phyloP scores from a whole-genome alignment of 2,888 invertebrate genomes.

The Lutraria lutraria region DNA sequence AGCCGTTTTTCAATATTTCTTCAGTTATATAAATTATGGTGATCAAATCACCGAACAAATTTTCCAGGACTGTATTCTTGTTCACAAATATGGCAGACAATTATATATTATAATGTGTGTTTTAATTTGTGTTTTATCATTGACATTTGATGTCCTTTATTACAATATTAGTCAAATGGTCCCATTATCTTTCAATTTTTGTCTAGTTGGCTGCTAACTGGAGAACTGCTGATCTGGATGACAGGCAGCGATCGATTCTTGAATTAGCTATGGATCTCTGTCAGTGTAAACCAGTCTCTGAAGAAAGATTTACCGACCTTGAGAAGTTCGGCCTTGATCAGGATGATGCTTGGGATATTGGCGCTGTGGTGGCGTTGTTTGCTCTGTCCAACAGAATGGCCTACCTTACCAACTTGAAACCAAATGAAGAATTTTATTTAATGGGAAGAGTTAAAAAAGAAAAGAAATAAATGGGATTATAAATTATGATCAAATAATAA shows the following conservation, averaged over 20 bases:
- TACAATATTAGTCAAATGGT: too few relatives aligned
- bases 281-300: slow-evolving; percentile 74
- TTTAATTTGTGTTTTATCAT: too few relatives aligned
- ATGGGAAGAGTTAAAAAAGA: slow-evolving; percentile 77
- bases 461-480: slow-evolving; percentile 49
- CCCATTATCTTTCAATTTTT: neutral
- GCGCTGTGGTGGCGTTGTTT: slow-evolving; percentile 80
- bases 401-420: slow-evolving; percentile 78
- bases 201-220: slow-evolving; percentile 80
- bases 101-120: too few relatives aligned
- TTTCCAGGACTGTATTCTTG: too few relatives aligned
- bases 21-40: too few relatives aligned
- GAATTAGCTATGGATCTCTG: slow-evolving; percentile 81
- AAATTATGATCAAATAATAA: too few relatives aligned
- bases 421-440: slow-evolving; percentile 82
- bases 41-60: too few relatives aligned
- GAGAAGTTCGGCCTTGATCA: slow-evolving; percentile 74
- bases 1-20: too few relatives aligned
- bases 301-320: slow-evolving; percentile 74
- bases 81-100: too few relatives aligned
- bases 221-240: slow-evolving; percentile 78
- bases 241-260: slow-evolving; percentile 79
- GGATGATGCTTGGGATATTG: slow-evolving; percentile 84
- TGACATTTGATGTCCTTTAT: too few relatives aligned
- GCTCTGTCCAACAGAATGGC: slow-evolving; percentile 84